phyloP scores from a whole-genome alignment of 2,113 vertebrate species.

The Urocynchramus pylzowi region DNA sequence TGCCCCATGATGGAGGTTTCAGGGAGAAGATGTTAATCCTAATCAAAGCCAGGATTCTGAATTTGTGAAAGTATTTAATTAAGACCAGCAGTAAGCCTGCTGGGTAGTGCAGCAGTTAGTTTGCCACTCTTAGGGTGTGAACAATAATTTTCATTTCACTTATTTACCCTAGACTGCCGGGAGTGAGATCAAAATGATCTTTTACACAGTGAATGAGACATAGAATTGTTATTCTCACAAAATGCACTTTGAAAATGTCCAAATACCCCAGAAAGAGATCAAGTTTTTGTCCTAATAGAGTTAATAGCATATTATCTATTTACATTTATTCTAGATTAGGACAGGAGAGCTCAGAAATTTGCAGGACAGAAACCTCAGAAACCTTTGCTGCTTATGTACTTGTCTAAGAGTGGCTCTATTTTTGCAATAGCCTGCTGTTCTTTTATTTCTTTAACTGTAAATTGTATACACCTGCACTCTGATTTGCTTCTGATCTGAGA shows the following conservation, averaged over 20 bases:
- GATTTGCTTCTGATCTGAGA: constrained; percentile 17
- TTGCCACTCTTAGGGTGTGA: not conserved
- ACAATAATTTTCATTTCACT: not conserved
- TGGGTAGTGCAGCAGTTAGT: not conserved
- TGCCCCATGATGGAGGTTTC: not conserved
- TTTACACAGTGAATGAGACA: not conserved
- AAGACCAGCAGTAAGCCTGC: not conserved
- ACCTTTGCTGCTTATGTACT: not conserved
- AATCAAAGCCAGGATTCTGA: not conserved
- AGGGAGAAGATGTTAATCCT: not conserved
- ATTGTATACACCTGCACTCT: constrained; percentile 4
- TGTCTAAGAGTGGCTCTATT: not conserved
- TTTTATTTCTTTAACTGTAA: constrained; percentile 20
- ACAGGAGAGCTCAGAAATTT: not conserved
- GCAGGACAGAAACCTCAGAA: not conserved
- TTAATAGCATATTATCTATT: not conserved
- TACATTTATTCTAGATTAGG: not conserved
- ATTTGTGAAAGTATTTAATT: not conserved
- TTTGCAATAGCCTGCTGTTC: not conserved
- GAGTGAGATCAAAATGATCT: not conserved
- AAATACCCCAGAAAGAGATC: not conserved
- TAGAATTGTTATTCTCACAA: not conserved
- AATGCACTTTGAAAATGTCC: not conserved
- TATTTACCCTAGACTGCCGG: not conserved
- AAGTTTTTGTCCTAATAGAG: not conserved